Evolutionary conservation across 2,113 vertebrate genomes (phyloP).

Genomic region (Mustelus asterias): DNA sequence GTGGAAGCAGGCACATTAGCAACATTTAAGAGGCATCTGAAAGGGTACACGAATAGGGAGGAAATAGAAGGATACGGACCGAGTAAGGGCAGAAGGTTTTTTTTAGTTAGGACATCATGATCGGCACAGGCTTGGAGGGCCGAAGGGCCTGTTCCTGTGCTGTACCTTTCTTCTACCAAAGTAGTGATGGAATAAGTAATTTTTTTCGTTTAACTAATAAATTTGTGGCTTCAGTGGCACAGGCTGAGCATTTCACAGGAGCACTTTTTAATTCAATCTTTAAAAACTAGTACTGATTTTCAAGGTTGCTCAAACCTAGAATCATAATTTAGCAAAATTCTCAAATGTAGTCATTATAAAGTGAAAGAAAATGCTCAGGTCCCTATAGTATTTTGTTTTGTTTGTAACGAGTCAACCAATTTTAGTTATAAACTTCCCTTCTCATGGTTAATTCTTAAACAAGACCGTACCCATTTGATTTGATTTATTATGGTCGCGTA

Average conservation of each 20-base stretch:
- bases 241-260: neutral
- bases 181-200: neutral
- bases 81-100: too few species aligned
- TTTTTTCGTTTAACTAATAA: neutral
- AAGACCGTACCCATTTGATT: neutral
- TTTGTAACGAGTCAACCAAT: neutral
- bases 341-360: neutral
- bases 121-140: too few species aligned
- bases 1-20: too few species aligned
- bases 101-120: too few species aligned
- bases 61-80: too few species aligned
- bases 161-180: neutral
- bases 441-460: neutral
- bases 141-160: too few species aligned
- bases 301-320: neutral
- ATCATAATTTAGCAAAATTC: neutral
- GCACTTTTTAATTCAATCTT: neutral
- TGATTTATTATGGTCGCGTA: too few species aligned
- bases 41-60: too few species aligned
- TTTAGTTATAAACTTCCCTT: neutral
- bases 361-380: too few species aligned
- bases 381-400: too few species aligned
- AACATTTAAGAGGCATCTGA: too few species aligned
- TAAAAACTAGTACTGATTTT: neutral
- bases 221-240: neutral